Percentiles rank a stretch among this genome's conserved stretches.
Conservation (phyloP, 1,140 invertebrate species). For the Hylaeus anthracinus region DNA sequence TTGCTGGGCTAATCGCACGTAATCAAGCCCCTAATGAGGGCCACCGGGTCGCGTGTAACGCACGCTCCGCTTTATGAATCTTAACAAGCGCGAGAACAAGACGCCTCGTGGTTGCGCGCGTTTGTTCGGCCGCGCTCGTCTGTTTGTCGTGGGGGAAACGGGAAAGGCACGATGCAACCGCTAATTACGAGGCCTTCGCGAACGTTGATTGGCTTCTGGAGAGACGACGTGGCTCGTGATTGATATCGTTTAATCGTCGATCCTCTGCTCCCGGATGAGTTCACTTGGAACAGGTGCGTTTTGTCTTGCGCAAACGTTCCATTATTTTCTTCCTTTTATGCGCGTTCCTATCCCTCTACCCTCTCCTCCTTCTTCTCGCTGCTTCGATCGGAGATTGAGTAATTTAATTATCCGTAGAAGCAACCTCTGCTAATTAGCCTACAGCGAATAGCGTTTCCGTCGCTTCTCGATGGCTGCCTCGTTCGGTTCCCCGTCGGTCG, state of each 20-base stretch:
- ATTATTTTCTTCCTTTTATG: too few species aligned
- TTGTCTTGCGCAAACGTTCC: too few species aligned
- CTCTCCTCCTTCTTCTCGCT: too few species aligned
- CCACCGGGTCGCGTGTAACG: slow-evolving; percentile 64
- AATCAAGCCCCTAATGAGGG: slow-evolving; percentile 66
- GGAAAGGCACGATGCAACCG: slow-evolving; percentile 50
- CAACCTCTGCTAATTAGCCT: too few species aligned
- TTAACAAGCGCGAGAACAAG: slow-evolving; percentile 53
- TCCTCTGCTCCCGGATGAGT: slow-evolving; percentile 19
- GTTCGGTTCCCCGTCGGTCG: too few species aligned
- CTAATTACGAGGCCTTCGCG: slow-evolving; percentile 48
- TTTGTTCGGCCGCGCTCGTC: neutral
- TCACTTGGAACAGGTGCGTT: neutral
- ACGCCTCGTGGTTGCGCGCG: slow-evolving; percentile 1
- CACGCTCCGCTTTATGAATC: slow-evolving; percentile 62
- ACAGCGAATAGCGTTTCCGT: too few species aligned
- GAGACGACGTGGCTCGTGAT: slow-evolving; percentile 25
- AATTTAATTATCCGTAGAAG: too few species aligned
- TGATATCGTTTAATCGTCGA: slow-evolving; percentile 39
- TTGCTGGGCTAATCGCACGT: slow-evolving; percentile 64
- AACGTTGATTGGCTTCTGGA: slow-evolving; percentile 54
- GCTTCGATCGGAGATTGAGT: too few species aligned
- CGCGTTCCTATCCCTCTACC: too few species aligned
- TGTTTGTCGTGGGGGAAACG: slow-evolving; percentile 4
- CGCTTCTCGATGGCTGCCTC: too few species aligned